Conservation (phyloP, 2,797 vertebrate species). For the Gadopsis bispinosus region DNA sequence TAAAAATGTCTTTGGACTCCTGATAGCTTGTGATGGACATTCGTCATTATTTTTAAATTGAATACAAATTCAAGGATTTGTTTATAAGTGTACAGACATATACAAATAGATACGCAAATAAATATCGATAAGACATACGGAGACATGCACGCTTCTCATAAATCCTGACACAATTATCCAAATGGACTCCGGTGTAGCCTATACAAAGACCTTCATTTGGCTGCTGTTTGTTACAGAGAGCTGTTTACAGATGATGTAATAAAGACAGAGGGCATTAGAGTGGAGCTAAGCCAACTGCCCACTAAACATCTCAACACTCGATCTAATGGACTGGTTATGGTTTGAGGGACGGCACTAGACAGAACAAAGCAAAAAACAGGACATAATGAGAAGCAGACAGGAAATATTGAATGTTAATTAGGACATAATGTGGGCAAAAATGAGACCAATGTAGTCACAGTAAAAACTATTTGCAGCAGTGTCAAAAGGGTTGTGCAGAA, state of each 20-base stretch:
- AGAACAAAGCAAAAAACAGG: constrained; percentile 31
- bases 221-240: constrained; percentile 46
- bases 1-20: neutral
- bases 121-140: constrained; percentile 19
- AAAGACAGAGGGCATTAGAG: constrained; percentile 65
- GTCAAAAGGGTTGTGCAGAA: neutral
- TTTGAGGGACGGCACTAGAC: constrained; percentile 22
- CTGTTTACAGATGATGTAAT: constrained; percentile 71
- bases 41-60: constrained; percentile 9
- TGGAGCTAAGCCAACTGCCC: constrained; percentile 60
- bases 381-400: constrained; percentile 36
- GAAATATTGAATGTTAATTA: constrained; percentile 42
- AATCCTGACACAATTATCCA: constrained; percentile 63
- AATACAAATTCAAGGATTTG: constrained; percentile 1
- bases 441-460: neutral
- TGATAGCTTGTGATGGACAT: neutral
- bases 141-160: constrained; percentile 27
- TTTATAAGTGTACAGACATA: constrained; percentile 8
- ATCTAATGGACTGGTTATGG: constrained; percentile 52
- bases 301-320: constrained; percentile 56
- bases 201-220: constrained; percentile 46
- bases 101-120: constrained; percentile 32
- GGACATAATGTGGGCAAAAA: constrained; percentile 14
- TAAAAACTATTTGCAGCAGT: neutral
- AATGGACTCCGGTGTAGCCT: constrained; percentile 46